Evolutionary conservation across 2,888 invertebrate species (phyloP).

Genomic region (Sphecodes monilicornis): DNA sequence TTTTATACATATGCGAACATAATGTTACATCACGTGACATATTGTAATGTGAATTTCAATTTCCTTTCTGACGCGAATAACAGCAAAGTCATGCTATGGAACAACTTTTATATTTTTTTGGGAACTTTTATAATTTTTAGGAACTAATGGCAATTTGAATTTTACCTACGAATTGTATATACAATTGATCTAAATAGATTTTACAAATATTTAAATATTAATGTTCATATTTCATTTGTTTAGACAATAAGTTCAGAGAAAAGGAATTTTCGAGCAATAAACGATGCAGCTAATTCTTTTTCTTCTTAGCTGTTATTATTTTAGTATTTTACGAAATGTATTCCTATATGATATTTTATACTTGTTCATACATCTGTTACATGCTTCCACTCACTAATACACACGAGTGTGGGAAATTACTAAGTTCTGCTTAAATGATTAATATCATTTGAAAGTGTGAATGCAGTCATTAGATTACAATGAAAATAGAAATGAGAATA

Average conservation of each 20-base stretch:
- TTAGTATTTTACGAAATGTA: conserved; percentile 42
- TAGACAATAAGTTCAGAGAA: not conserved
- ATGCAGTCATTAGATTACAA: not conserved
- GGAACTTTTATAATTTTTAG: conserved; percentile 9
- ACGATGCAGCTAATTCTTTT: not conserved
- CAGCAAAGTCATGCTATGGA: not conserved
- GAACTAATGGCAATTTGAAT: conserved; percentile 37
- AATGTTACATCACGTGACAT: not conserved
- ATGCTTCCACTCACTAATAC: conserved; percentile 44
- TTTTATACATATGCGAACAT: conserved; percentile 38
- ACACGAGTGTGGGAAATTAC: not conserved
- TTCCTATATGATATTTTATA: conserved; percentile 42
- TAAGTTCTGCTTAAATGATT: not conserved
- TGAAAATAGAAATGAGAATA: not conserved
- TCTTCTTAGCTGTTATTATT: not conserved
- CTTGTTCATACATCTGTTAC: conserved; percentile 36
- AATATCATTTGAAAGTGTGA: not conserved
- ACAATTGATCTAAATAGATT: conserved; percentile 28
- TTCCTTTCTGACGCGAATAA: conserved; percentile 5
- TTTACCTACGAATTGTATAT: conserved; percentile 50
- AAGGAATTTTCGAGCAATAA: not conserved
- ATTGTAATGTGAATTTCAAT: conserved; percentile 15
- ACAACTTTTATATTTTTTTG: conserved; percentile 26
- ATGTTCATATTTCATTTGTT: not conserved
- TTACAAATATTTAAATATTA: conserved; percentile 31